phyloP scores from a whole-genome alignment of 2,113 vertebrate species.

The Asarcornis scutulata region DNA sequence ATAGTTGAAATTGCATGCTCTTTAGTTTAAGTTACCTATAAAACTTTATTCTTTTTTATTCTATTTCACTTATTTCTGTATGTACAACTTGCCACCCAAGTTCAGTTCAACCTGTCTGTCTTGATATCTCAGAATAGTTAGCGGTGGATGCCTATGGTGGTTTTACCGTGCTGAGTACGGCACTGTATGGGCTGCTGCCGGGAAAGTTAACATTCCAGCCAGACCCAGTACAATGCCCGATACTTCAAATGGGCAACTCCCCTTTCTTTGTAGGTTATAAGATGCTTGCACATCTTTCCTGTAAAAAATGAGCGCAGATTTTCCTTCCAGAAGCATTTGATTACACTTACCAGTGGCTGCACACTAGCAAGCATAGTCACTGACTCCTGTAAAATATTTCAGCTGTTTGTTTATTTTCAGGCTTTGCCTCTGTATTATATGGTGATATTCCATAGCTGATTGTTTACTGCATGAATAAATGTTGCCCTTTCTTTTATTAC shows the following conservation, averaged over 20 bases:
- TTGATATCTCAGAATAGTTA: neutral
- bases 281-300: neutral
- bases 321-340: neutral
- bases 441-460: neutral
- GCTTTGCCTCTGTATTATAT: neutral
- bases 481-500: neutral
- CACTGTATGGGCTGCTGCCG: no score
- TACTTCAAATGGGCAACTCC: neutral
- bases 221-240: no score
- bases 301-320: neutral
- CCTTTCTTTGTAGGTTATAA: neutral
- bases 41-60: neutral
- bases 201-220: no score
- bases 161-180: no score
- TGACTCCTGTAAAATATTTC: neutral
- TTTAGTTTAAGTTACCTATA: neutral
- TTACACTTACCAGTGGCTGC: neutral
- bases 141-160: neutral
- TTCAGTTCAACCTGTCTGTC: neutral
- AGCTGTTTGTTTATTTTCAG: neutral
- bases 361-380: neutral
- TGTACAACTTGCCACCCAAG: neutral
- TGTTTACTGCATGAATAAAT: neutral
- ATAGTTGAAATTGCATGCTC: neutral
- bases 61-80: neutral